These are phyloP conservation scores for Morpho achilles DNA, from an alignment of 2,888 invertebrate genomes.

Conservation along the genomic window DNA sequence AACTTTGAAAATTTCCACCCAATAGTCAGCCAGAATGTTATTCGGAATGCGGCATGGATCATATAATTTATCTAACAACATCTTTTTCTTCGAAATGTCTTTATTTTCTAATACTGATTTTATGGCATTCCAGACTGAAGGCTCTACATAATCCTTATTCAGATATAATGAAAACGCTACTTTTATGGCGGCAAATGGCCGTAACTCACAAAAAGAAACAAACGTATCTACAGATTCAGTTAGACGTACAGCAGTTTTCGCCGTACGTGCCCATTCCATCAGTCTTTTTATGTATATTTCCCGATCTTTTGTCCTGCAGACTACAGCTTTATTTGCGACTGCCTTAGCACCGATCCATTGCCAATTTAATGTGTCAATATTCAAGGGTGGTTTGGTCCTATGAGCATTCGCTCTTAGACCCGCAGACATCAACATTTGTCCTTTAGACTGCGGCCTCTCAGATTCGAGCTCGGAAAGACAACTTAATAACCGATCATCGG, in stretches of 20 bases:
- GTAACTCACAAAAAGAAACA: constrained; percentile 30
- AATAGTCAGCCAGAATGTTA: constrained; percentile 42
- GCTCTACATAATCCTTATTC: constrained; percentile 29
- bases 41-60: constrained; percentile 34
- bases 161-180: constrained; percentile 36
- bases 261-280: constrained; percentile 38
- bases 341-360: constrained; percentile 43
- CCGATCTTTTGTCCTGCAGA: constrained; percentile 34
- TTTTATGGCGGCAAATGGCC: constrained; percentile 41
- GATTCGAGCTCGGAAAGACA: constrained; percentile 26
- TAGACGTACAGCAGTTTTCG: constrained; percentile 39
- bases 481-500: constrained; percentile 13
- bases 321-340: constrained; percentile 40
- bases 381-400: constrained; percentile 37
- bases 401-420: constrained; percentile 44
- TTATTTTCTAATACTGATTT: constrained; percentile 37
- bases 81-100: constrained; percentile 26
- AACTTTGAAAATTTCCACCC: constrained; percentile 35
- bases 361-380: constrained; percentile 41
- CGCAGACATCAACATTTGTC: constrained; percentile 29
- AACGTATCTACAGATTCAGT: constrained; percentile 35
- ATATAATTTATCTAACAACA: constrained; percentile 19
- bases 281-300: constrained; percentile 33
- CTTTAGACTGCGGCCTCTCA: constrained; percentile 21
- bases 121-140: constrained; percentile 42